Evolutionary conservation across 2,888 invertebrate genomes (phyloP), one percentile per base, ranked within the genome.

Genomic region (Fragum fragum): DNA sequence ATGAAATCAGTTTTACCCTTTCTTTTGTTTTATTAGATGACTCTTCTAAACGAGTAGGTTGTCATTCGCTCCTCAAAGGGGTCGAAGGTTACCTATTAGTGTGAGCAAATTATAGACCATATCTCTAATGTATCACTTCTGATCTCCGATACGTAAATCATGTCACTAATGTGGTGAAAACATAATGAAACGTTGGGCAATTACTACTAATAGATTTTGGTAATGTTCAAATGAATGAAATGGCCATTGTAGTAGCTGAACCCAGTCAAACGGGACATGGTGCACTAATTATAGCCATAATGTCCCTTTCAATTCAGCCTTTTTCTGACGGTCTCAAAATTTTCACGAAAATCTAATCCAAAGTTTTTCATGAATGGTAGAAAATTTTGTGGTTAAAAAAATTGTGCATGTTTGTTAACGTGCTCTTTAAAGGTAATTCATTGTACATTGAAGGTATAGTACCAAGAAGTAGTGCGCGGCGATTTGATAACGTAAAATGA

Each of bases 171-270:
- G 57, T 26, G 57, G 3, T 21, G 26, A 57, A 57, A 21, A 57
- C 23, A 57, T 57, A 26, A 57, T 57, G 47, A 47, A 47, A 47
- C n/a, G 47, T 47, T 47, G 18, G 16, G 47, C n/a, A 57, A 61
- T 61, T 61, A 32, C 18, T 28, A n/a, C 23, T 61, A 61, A 61
- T 61, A 29, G 61, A 61, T 61, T 61, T 61, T 6, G 61, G 29
- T 61, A 61, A 61, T 61, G 61, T 61, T 61, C 29, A 32, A 18
- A 1, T 32, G 61, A 61, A 61, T 61, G 61, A 16, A 32, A 18
- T 61, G 61, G 32, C 7, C 32, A 61, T 61, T 26, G 26, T 32
- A 32, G 32, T n/a, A 11, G 6, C 3, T 57, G 57, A 57, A 57
- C 9, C 57, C 11, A 57, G 57, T 57, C 14, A 57, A 57, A 6